A percentile compares a stretch with the other conserved stretches of the same genome.
Conservation (phyloP, 2,888 invertebrate species). For the Rhagium mordax region DNA sequence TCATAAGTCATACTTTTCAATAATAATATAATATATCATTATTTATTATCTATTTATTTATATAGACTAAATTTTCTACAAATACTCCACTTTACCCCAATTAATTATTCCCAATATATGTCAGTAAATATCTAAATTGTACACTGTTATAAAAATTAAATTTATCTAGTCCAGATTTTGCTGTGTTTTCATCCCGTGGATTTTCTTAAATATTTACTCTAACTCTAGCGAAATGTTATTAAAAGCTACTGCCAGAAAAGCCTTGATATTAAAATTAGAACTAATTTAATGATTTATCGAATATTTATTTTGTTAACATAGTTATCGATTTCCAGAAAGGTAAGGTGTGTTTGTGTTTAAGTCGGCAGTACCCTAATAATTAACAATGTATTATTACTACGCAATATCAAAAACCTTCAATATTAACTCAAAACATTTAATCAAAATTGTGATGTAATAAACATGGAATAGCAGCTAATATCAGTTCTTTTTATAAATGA, state of each 20-base stretch:
- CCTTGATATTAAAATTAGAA: slow-evolving; percentile 25
- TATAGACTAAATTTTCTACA: background rate
- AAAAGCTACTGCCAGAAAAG: slow-evolving; percentile 7
- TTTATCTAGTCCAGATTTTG: slow-evolving; percentile 7
- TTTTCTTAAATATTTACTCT: slow-evolving; percentile 6
- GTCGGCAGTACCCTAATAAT: background rate
- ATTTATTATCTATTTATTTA: background rate
- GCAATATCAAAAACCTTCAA: background rate
- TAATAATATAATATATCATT: background rate
- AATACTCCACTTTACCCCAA: background rate
- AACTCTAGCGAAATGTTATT: slow-evolving; percentile 1
- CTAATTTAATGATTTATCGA: slow-evolving; percentile 22
- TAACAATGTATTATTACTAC: slow-evolving; percentile 8
- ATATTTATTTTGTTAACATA: slow-evolving; percentile 16
- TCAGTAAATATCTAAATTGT: background rate
- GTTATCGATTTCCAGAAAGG: slow-evolving; percentile 23
- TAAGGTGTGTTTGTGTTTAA: background rate
- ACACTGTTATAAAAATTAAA: background rate
- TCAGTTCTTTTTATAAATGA: no score
- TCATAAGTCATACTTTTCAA: background rate
- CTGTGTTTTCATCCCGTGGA: background rate
- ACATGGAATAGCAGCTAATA: background rate
- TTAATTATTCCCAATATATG: background rate
- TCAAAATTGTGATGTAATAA: background rate
- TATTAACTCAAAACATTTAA: background rate